phyloP scores from a whole-genome alignment of 2,113 vertebrate species.

The Corythaeola cristata region DNA sequence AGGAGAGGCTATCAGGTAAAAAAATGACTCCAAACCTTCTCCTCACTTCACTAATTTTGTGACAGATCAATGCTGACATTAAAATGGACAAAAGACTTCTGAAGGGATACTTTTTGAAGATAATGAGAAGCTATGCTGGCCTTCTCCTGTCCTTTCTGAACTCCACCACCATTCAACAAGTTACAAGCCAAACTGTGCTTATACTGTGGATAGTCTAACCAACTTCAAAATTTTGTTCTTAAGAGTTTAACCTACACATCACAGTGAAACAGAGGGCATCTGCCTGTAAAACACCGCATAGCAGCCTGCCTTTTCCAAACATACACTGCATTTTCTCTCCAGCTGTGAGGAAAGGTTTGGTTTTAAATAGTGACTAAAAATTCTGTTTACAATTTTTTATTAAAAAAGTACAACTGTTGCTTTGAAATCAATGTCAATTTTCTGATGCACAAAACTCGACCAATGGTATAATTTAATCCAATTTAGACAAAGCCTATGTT shows the following conservation, averaged over 20 bases:
- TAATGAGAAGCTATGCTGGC: rapidly evolving
- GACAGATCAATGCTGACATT: not conserved
- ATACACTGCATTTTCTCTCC: not conserved
- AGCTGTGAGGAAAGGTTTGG: not conserved
- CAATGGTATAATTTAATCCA: not conserved
- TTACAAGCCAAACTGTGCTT: not conserved
- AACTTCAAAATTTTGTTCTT: not conserved
- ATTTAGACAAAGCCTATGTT: not conserved
- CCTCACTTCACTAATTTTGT: not conserved
- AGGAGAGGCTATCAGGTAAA: not conserved
- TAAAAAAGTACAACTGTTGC: not conserved
- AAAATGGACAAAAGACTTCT: not conserved
- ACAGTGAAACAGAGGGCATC: not conserved
- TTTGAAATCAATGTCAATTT: not conserved
- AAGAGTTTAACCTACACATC: not conserved
- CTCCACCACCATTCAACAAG: not conserved
- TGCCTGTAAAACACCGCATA: not conserved
- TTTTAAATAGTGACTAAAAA: not conserved
- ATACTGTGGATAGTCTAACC: not conserved
- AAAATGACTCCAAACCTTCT: not conserved
- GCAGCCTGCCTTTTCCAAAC: not conserved
- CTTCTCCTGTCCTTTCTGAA: not conserved
- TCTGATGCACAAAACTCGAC: not conserved
- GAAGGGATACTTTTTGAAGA: not conserved
- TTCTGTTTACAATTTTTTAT: not conserved